phyloP scores from a whole-genome alignment of 2,113 vertebrate species.

The Pogona vitticeps region DNA sequence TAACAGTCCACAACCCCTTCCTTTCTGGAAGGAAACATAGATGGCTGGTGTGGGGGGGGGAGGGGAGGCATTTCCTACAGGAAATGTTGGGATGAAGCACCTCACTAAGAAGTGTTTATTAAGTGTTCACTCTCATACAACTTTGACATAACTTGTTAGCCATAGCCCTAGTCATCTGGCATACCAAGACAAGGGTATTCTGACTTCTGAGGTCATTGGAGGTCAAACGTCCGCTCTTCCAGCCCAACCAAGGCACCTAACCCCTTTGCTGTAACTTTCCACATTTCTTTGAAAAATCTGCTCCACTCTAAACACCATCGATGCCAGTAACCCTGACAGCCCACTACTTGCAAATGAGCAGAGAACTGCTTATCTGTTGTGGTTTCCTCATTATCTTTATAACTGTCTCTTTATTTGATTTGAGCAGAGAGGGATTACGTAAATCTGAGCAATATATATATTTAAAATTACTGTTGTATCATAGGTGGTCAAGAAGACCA shows the following conservation, averaged over 20 bases:
- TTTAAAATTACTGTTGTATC: neutral
- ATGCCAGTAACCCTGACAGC: neutral
- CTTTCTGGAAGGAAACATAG: neutral
- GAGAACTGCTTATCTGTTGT: slow-evolving; percentile 1
- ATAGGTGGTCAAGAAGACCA: neutral
- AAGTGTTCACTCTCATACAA: too few relatives aligned
- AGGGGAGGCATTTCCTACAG: neutral
- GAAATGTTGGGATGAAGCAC: neutral
- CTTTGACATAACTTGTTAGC: neutral
- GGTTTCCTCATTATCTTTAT: neutral
- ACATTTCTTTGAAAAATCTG: neutral
- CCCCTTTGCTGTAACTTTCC: neutral
- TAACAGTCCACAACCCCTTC: neutral
- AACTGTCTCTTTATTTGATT: neutral
- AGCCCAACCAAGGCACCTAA: neutral
- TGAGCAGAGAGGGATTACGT: neutral
- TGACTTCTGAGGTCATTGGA: too few relatives aligned
- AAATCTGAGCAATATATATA: neutral
- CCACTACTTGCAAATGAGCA: neutral
- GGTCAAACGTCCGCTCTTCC: neutral
- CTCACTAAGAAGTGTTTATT: neutral
- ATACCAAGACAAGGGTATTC: neutral
- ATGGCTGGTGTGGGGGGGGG: too few relatives aligned
- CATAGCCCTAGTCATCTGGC: neutral
- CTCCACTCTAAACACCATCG: neutral